Base-by-base conservation (phyloP, 1,140 invertebrate species). In the Trichonephila clavata region DNA sequence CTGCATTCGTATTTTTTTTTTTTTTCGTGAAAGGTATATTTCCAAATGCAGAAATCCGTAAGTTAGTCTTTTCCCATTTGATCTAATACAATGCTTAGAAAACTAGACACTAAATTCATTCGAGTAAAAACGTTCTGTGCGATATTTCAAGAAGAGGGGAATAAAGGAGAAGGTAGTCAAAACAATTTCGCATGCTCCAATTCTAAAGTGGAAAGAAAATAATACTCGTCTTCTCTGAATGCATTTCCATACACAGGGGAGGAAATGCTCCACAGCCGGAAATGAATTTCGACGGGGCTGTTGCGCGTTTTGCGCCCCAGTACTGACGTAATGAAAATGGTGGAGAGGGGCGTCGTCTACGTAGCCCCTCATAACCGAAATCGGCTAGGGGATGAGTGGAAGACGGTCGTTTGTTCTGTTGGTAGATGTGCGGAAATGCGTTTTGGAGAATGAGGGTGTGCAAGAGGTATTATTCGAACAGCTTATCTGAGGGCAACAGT, bases 151-250 rank as follows among this genome's bases (percentile, higher is more conserved):
- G 57, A 27, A 24, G 16, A n/a, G 13, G 59, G 16, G 84, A 21
- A 68, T 24, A 4, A 60, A 59, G 16, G 59, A 32, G 59, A 43
- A 50, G 24, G 59, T 18, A 60, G 21, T 60, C 59, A 61, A 32
- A 59, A 32, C 43, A 59, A 50, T 59, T 84, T 59, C 81, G 65
- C n/a, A 68, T 59, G 43, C 84, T 16, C 57, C 83, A 43, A 2
- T 32, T 86, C 59, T 86, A 86, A 86, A 86, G 84, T 86, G 84
- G 59, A 86, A 86, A 86, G 84, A 86, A 86, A 86, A 86, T 50
- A 50, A 2, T 86, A 60, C 27, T 57, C 71, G 24, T 14, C 65
- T n/a, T 81, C 83, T 86, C 50, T 77, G 57, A 24, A 27, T 43
- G 43, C 21, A 13, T 43, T 14, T 90, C 71, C 59, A 50, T 18